phyloP scores from a whole-genome alignment of 2,888 invertebrate genomes.

The Sabatieria punctata region DNA sequence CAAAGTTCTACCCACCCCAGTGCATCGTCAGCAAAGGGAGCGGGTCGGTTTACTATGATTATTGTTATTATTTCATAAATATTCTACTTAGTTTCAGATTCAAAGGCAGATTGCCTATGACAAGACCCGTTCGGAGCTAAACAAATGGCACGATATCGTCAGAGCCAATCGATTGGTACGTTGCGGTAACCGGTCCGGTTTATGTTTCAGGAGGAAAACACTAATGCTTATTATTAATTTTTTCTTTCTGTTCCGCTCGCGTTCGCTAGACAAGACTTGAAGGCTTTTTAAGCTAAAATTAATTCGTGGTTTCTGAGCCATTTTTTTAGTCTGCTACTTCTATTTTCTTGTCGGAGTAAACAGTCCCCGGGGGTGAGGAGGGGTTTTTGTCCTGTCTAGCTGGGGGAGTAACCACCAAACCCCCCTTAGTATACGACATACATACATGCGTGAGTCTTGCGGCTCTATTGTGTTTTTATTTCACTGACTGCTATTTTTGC shows the following conservation, averaged over 20 bases:
- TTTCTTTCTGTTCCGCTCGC: conserved; percentile 3
- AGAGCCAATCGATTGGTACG: conserved; percentile 3
- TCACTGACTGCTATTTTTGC: too few species aligned
- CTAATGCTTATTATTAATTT: neutral
- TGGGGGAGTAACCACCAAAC: too few species aligned
- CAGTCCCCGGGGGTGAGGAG: too few species aligned
- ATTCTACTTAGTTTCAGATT: neutral
- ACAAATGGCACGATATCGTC: conserved; percentile 7
- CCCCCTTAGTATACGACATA: too few species aligned
- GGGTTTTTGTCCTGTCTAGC: too few species aligned
- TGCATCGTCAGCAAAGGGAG: neutral
- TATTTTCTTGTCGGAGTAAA: too few species aligned
- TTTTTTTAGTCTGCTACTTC: neutral
- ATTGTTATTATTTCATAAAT: neutral
- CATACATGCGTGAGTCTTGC: too few species aligned
- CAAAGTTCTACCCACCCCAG: neutral
- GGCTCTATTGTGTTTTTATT: too few species aligned
- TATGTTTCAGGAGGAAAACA: neutral
- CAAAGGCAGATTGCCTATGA: conserved; percentile 7
- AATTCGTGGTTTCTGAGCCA: neutral
- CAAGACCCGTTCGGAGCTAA: conserved; percentile 8
- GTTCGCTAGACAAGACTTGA: conserved; percentile 7
- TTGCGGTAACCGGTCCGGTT: neutral
- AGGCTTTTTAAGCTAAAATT: neutral
- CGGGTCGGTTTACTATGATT: neutral